Conservation (phyloP, 2,113 vertebrate genomes). For the Percopsis transmontana region DNA sequence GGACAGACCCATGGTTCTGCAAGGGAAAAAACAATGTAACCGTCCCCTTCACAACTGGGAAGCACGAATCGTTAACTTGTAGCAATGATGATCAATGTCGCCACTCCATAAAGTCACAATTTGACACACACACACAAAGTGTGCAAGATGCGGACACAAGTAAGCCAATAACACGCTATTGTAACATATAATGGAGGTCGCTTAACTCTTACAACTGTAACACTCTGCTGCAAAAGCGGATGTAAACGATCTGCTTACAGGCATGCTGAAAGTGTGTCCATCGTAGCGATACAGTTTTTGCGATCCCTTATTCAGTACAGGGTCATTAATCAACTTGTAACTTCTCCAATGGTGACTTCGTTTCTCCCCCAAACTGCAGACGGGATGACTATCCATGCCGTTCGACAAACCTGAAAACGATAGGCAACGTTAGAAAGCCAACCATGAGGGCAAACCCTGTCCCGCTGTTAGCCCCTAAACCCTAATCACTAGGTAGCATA, state of each 20-base stretch:
- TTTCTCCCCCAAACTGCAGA: slow-evolving; percentile 93
- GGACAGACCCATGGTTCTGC: slow-evolving; percentile 91
- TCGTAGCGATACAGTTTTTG: slow-evolving; percentile 99
- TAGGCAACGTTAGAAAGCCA: slow-evolving; percentile 49
- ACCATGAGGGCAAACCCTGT: slow-evolving; percentile 56
- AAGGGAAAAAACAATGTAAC: slow-evolving; percentile 35
- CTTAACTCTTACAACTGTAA: slow-evolving; percentile 65
- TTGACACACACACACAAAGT: slow-evolving; percentile 32
- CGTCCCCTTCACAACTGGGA: slow-evolving; percentile 43
- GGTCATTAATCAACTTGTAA: slow-evolving; percentile 99
- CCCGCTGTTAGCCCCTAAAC: slow-evolving; percentile 27
- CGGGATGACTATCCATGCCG: slow-evolving; percentile 95
- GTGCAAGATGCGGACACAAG: slow-evolving; percentile 63
- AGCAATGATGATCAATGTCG: slow-evolving; percentile 33
- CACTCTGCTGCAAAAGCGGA: slow-evolving; percentile 27
- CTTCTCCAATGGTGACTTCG: slow-evolving; percentile 98
- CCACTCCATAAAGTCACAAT: slow-evolving; percentile 24
- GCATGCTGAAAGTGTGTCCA: slow-evolving; percentile 93
- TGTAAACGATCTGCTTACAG: slow-evolving; percentile 80
- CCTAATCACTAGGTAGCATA: slow-evolving; percentile 41
- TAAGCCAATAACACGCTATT: slow-evolving; percentile 43
- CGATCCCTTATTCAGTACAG: slow-evolving; percentile 93
- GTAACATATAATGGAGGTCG: slow-evolving; percentile 64
- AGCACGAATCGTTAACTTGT: slow-evolving; percentile 48
- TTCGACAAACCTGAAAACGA: slow-evolving; percentile 90